Percentiles rank a stretch among this genome's conserved stretches.
phyloP scores from a whole-genome alignment of 1,140 invertebrate species.

The Theocolax elegans region DNA sequence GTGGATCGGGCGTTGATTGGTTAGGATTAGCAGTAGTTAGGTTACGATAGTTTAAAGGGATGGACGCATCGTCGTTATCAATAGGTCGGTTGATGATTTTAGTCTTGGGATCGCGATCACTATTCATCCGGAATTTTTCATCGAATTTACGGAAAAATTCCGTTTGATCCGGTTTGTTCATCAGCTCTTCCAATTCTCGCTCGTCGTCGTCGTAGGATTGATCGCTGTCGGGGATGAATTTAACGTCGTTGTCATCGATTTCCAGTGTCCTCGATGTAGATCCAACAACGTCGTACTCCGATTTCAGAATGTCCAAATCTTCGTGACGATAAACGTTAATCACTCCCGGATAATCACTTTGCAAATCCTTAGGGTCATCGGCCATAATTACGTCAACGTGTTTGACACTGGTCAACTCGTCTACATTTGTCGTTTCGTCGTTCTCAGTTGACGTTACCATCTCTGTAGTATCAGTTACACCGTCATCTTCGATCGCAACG shows the following conservation, averaged over 20 bases:
- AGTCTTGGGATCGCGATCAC: background rate
- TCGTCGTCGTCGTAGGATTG: slow-evolving; percentile 20
- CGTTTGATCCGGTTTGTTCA: slow-evolving; percentile 53
- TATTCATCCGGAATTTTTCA: slow-evolving; percentile 47
- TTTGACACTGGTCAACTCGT: slow-evolving; percentile 27
- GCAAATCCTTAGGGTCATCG: slow-evolving; percentile 48
- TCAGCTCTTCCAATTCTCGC: slow-evolving; percentile 52
- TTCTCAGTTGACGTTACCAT: background rate
- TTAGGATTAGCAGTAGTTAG: background rate
- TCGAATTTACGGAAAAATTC: slow-evolving; percentile 58
- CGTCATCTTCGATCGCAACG: background rate
- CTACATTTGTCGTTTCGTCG: background rate
- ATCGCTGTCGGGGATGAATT: slow-evolving; percentile 14
- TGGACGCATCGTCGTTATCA: background rate
- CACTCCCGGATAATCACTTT: slow-evolving; percentile 50
- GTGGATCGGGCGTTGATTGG: background rate
- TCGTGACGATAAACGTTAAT: slow-evolving; percentile 54
- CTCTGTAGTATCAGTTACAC: too few relatives aligned
- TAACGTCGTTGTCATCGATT: slow-evolving; percentile 33
- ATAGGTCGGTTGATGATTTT: slow-evolving; percentile 18
- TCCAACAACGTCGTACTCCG: slow-evolving; percentile 42
- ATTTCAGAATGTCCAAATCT: slow-evolving; percentile 64
- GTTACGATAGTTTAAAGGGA: slow-evolving; percentile 3
- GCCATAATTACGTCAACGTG: slow-evolving; percentile 40
- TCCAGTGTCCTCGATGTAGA: background rate